Base-by-base conservation (phyloP, 2,888 invertebrate genomes). In the Nomada fabriciana region DNA sequence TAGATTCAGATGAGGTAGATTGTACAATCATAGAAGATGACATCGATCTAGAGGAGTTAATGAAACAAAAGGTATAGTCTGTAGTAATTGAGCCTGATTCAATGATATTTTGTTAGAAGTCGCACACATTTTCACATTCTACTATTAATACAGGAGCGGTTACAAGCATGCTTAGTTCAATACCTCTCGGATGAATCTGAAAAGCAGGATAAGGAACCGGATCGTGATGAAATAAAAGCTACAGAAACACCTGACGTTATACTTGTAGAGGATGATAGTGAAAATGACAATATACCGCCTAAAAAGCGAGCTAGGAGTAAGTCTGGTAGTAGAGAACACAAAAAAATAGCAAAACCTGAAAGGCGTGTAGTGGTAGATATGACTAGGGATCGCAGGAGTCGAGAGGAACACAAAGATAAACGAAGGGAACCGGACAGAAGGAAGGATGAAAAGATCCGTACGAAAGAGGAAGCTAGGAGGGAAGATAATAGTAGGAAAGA, bases 41-140 rank as follows among this genome's bases (percentile, higher is more conserved):
- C 84, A 96, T 98, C 88, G 98, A 98, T 92, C 94, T 98, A 43
- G 98, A 98, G 91, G 98, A 98, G 86, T 94, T 98, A 76, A 98
- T 98, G 98, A 96, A 96, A 90, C 98, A 98, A 92, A 98, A 98
- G 94, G 98, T 97, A 90, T 25, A 20, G 42, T 55, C 55, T n/a
- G n/a, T n/a, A n/a, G n/a, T n/a, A n/a, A n/a, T n/a, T n/a, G n/a
- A n/a, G n/a, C 25, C 11, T 36, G 11, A 13, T 11, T 11, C 18
- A 63, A 53, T 1, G 15, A 10, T 9, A 18, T 76, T 11, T 1
- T 11, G 9, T n/a, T 11, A 42, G 29, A 18, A 18, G 36, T 36
- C 7, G 36, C 1, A 36, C 36, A 1, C 36, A 36, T 18, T 5
- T 67, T 29, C 11, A 23, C 47, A 36, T 57, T 57, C 10, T 20